Conservation (phyloP, 2,797 vertebrate species). For the Malurus leucopterus region DNA sequence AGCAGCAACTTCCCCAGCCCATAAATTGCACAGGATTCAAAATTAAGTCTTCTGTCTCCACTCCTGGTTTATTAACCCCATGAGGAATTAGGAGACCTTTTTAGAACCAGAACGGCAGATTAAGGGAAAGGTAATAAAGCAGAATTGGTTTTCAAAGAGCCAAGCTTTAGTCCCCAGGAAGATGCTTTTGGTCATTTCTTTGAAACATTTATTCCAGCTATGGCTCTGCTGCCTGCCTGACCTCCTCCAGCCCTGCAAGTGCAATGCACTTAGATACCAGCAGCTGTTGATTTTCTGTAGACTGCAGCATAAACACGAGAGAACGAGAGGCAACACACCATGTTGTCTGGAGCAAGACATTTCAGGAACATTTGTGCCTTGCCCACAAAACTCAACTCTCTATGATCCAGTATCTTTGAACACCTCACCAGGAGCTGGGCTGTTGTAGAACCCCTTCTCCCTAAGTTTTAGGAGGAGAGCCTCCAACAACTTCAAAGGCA, state of each 20-base stretch:
- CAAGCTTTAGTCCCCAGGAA: not conserved
- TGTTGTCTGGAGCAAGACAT: not conserved
- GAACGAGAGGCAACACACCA: not conserved
- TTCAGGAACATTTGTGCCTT: not conserved
- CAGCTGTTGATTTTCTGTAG: not conserved
- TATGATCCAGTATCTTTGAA: not conserved
- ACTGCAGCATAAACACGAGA: not conserved
- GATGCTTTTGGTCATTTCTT: not conserved
- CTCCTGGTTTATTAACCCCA: conserved; percentile 28
- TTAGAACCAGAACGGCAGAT: not conserved
- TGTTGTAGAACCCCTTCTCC: not conserved
- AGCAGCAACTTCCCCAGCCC: not conserved
- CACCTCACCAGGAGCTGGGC: not conserved
- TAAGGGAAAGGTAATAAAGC: not conserved
- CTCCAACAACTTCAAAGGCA: not conserved
- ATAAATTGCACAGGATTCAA: not conserved
- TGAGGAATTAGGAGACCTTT: not conserved
- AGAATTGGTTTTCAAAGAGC: not conserved
- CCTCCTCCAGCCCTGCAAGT: not conserved
- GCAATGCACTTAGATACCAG: not conserved
- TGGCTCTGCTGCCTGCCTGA: not conserved
- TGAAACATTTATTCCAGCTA: not conserved
- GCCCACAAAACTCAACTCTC: not conserved
- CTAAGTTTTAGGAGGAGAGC: not conserved
- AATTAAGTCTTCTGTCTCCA: conserved; percentile 13